These are phyloP conservation scores for Phainopepla nitens DNA, from an alignment of 2,113 vertebrate genomes.

Conservation along the genomic window DNA sequence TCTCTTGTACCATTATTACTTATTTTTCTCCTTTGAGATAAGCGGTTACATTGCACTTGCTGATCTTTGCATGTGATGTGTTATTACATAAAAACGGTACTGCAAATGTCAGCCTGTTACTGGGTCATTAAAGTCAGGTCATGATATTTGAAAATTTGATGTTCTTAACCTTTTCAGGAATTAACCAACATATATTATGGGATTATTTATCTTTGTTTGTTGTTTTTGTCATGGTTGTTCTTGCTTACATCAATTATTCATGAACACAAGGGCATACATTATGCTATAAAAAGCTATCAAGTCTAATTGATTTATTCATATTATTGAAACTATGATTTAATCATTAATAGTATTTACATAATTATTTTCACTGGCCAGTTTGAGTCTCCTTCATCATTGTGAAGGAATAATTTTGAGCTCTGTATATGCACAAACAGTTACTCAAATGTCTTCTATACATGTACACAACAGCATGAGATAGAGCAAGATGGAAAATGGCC, in stretches of 20 bases:
- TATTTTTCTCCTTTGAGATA: conserved; percentile 66
- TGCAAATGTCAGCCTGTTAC: conserved; percentile 75
- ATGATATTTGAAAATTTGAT: conserved; percentile 77
- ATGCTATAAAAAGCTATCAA: conserved; percentile 10
- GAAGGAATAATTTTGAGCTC: neutral
- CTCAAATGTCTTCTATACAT: neutral
- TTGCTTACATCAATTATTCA: conserved; percentile 60
- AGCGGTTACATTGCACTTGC: conserved; percentile 52
- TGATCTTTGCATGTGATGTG: conserved; percentile 69
- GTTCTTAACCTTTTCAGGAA: conserved; percentile 73
- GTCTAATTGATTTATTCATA: conserved; percentile 2
- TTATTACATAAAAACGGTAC: conserved; percentile 46
- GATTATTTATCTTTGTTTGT: conserved; percentile 49
- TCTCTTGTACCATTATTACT: conserved; percentile 68
- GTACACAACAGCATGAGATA: rapidly evolving
- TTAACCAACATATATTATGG: conserved; percentile 53
- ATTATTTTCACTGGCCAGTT: neutral
- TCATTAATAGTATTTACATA: conserved; percentile 42
- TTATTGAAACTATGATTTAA: conserved; percentile 24
- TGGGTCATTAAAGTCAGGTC: conserved; percentile 73
- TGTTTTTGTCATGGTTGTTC: conserved; percentile 27
- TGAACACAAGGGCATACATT: neutral
- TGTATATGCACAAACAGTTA: neutral
- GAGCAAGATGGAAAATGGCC: neutral
- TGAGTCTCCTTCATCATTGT: neutral